Evolutionary conservation across 1,140 invertebrate genomes (phyloP).

Genomic region (Aradophagus sp.): DNA sequence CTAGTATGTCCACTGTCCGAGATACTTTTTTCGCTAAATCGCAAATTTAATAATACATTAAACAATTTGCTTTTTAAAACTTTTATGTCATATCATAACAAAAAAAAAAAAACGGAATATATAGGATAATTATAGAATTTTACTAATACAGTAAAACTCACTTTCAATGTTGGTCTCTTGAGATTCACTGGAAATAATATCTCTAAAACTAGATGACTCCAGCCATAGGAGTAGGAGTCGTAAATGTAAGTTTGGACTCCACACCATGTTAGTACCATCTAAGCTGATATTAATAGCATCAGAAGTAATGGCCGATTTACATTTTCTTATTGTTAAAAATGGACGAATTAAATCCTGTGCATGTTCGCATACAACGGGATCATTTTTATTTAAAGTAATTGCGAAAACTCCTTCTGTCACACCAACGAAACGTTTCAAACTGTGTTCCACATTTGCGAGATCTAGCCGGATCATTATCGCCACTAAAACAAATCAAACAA

Average conservation of each 20-base stretch:
- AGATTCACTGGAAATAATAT: slow-evolving; percentile 37
- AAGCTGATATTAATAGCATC: slow-evolving; percentile 66
- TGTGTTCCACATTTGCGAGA: slow-evolving; percentile 74
- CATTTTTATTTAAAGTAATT: slow-evolving; percentile 67
- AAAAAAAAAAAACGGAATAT: too few relatives aligned
- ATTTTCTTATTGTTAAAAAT: slow-evolving; percentile 71
- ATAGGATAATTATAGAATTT: too few relatives aligned
- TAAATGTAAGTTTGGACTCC: slow-evolving; percentile 74
- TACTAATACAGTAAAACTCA: slow-evolving; percentile 5
- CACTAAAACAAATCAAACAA: slow-evolving; percentile 67
- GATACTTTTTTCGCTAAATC: slow-evolving; percentile 41
- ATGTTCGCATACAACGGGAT: slow-evolving; percentile 67
- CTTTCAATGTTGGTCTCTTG: slow-evolving; percentile 9
- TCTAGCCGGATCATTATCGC: slow-evolving; percentile 78
- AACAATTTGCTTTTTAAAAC: too few relatives aligned
- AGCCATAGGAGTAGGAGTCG: slow-evolving; percentile 68
- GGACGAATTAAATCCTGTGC: slow-evolving; percentile 67
- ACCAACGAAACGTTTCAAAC: slow-evolving; percentile 65
- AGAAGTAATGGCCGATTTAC: slow-evolving; percentile 66
- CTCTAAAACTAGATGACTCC: slow-evolving; percentile 67
- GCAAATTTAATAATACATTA: too few relatives aligned
- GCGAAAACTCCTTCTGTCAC: slow-evolving; percentile 70
- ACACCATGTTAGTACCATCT: slow-evolving; percentile 66
- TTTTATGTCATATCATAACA: too few relatives aligned
- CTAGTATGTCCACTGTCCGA: slow-evolving; percentile 66